Evolutionary conservation across 2,797 vertebrate genomes (phyloP), one percentile per base, ranked within the genome.

Genomic region (Hafferia zeledoni): DNA sequence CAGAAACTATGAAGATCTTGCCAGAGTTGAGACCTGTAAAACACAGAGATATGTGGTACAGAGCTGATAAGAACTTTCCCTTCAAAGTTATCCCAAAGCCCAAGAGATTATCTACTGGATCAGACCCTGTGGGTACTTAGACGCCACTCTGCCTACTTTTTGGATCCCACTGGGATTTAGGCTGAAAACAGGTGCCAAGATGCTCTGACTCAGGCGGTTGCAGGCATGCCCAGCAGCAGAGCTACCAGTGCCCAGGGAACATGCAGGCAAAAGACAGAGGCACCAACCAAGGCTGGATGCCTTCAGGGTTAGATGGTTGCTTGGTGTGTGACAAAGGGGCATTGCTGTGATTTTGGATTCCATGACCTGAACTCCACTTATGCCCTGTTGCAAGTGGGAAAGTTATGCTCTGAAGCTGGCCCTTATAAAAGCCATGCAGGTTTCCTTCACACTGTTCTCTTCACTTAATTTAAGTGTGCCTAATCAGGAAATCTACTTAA

Each of bases 401-500:
- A 77, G 27, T 33, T 9, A 27, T 17, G 14, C 7, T 80, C 60
- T 33, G 71, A 70, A 60, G 37, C 43, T 31, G 56, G 28, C 46
- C 49, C 30, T 37, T 35, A 6, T 8, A 68, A 80, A 81, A 33
- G 17, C n/a, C 43, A 20, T 86, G 35, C 37, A 52, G 1, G 0
- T 63, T 81, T 89, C 59, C 76, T 83, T 69, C n/a, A 44, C 9
- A 0, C 68, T 80, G 43, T 59, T 94, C 75, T 79, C 69, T 68
- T 74, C 70, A 80, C 69, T 95, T 95, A 93, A 94, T 20, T 97
- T 90, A 93, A 94, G 92, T 47, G 28, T 0, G 3, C 89, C 75
- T 97, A 95, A 95, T 97, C 96, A 72, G 70, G 80, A 92, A 85
- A 96, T 96, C 95, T 97, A 53, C 87, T 83, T 97, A 91, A 97